Base-by-base conservation (phyloP, 2,888 invertebrate species). In the Mimas tiliae region DNA sequence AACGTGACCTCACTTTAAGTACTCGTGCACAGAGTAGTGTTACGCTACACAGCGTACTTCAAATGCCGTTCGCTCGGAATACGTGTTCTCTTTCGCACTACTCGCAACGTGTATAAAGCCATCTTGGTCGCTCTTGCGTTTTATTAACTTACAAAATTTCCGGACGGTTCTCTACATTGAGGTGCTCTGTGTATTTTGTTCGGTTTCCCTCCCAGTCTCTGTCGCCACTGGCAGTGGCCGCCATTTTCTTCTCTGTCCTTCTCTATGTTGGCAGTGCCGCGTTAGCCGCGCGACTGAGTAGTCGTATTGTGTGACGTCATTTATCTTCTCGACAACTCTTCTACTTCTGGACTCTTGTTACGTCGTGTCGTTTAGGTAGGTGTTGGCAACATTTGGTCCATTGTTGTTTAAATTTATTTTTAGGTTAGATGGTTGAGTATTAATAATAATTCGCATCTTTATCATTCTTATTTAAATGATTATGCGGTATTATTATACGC, bases 211-310 rank as follows among this genome's bases (percentile, higher is more conserved):
- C 4, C 76, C 83, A 74, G 73, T 74, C 74, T 73, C 74, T 76
- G 88, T 78, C 85, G 89, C 84, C 72, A 78, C 67, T 73, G 68
- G 73, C 76, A 69, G 72, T 72, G 85, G 77, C 88, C 74, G 91
- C 93, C 91, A 92, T 93, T 91, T 93, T 92, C 91, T 93, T 93
- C 93, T 91, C 89, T 87, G 85, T 90, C 86, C 83, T 85, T 88
- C 88, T 86, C 82, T 84, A 84, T 72, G 76, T 74, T 82, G 85
- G 85, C 87, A 93, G 93, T 93, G 81, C 80, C 69, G 81, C 71
- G 74, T 79, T 72, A 80, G 77, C 80, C 87, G 88, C 80, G 88
- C 70, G 71, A 76, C 76, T 65, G 86, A 74, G 69, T 78, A 80
- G 83, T 75, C 80, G 93, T 84, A 70, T 79, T 70, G 83, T 80